These are phyloP conservation scores for Euglossa dilemma DNA, from an alignment of 1,140 invertebrate genomes.

Conservation along the genomic window DNA sequence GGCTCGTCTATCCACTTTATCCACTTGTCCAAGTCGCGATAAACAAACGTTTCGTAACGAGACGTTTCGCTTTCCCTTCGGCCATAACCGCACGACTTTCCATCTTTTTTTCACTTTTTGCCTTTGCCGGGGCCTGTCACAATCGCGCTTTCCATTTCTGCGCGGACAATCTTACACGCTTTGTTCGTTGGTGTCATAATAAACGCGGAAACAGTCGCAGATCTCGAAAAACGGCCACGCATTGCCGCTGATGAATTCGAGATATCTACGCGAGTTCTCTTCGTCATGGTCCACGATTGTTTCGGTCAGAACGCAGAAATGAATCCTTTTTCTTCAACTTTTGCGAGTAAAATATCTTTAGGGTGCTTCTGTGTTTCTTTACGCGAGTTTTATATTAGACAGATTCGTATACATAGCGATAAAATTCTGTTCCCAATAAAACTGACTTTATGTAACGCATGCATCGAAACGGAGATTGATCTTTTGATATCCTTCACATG, in stretches of 20 bases:
- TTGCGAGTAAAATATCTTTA: not conserved
- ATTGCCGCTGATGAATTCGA: not conserved
- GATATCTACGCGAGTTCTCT: not conserved
- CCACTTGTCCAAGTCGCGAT: not conserved
- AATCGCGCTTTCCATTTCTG: conserved; percentile 24
- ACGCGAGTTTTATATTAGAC: not conserved
- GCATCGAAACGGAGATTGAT: not conserved
- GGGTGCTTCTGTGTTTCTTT: too few relatives aligned
- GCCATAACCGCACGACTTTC: conserved; percentile 13
- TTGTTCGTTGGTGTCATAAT: not conserved
- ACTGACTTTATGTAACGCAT: not conserved
- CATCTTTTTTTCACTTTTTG: conserved; percentile 19
- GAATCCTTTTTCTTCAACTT: not conserved
- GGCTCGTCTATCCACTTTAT: not conserved
- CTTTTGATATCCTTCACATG: not conserved
- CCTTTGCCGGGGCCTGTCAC: not conserved
- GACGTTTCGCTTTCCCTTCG: conserved; percentile 16
- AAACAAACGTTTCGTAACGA: conserved; percentile 22
- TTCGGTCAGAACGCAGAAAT: not conserved
- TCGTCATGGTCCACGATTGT: not conserved
- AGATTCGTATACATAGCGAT: not conserved
- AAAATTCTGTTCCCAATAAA: not conserved
- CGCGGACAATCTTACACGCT: not conserved
- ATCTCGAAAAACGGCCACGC: not conserved
- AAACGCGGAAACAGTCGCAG: not conserved